Percentiles rank a stretch among this genome's conserved stretches.
Conservation (phyloP, 1,140 invertebrate genomes). For the Eriosoma lanigerum region DNA sequence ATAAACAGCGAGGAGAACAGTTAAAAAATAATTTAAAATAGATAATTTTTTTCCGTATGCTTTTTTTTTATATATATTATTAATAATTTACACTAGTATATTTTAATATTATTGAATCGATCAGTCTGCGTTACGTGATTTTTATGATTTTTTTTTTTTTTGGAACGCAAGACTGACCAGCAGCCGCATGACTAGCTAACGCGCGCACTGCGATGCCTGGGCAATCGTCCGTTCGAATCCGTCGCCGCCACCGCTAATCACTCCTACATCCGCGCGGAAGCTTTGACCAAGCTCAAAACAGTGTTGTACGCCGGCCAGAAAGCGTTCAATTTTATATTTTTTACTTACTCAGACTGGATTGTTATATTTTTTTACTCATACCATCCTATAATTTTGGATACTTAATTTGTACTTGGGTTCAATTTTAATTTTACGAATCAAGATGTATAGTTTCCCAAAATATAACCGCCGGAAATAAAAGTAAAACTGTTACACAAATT, state of each 20-base stretch:
- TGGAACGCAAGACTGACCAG: constrained; percentile 47
- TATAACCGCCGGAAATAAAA: too few relatives aligned
- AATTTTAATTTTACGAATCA: too few relatives aligned
- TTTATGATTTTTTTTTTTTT: not conserved
- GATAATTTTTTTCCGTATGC: not conserved
- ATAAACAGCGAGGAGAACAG: not conserved
- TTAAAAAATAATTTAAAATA: not conserved
- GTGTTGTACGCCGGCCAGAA: constrained; percentile 39
- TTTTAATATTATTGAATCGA: too few relatives aligned
- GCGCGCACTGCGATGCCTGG: constrained; percentile 35
- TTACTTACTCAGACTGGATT: not conserved
- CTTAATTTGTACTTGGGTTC: too few relatives aligned
- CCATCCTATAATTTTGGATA: too few relatives aligned
- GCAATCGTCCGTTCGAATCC: constrained; percentile 8
- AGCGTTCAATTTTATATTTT: constrained; percentile 5
- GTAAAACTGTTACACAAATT: too few relatives aligned
- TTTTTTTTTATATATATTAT: too few relatives aligned
- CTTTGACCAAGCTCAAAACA: not conserved
- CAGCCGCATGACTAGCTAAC: constrained; percentile 49
- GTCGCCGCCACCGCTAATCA: constrained; percentile 28
- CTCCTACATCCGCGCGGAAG: constrained; percentile 31
- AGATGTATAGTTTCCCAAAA: too few relatives aligned
- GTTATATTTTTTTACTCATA: too few relatives aligned
- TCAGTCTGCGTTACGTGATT: not conserved
- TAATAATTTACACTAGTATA: too few relatives aligned